Conservation (phyloP, 2,113 vertebrate genomes). For the Aythya baeri region DNA sequence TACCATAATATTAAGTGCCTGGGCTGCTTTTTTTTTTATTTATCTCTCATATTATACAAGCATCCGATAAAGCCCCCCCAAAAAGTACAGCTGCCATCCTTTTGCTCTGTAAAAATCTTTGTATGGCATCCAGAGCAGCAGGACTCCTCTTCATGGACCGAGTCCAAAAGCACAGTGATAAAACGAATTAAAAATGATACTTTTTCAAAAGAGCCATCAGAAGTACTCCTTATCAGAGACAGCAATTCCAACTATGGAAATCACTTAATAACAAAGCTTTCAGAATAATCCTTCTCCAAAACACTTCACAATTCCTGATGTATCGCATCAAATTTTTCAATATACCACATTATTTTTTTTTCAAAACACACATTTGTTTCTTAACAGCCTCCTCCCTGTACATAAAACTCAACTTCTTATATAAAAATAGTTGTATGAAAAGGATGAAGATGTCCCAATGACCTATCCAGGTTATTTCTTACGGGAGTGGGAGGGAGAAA, state of each 20-base stretch:
- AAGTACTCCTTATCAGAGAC: slow-evolving; percentile 21
- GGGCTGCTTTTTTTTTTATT: neutral
- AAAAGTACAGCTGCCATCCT: neutral
- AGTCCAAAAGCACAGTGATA: slow-evolving; percentile 49
- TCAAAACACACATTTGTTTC: neutral
- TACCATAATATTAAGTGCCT: neutral
- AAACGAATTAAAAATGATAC: slow-evolving; percentile 1
- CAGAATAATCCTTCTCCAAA: neutral
- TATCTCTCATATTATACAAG: neutral
- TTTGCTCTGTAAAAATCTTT: neutral
- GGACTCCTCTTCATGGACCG: neutral
- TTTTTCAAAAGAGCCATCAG: neutral
- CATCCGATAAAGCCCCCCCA: neutral
- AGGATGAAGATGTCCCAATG: neutral
- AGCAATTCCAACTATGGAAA: neutral
- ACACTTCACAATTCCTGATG: neutral
- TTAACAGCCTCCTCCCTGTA: neutral
- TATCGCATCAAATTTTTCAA: neutral
- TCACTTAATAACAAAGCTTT: neutral
- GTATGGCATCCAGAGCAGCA: neutral
- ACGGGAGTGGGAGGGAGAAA: neutral
- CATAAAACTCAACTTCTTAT: neutral
- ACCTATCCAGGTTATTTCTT: neutral
- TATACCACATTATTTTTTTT: neutral
- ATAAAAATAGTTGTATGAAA: neutral